phyloP scores from a whole-genome alignment of 2,888 invertebrate genomes.

The Ochlodes sylvanus region DNA sequence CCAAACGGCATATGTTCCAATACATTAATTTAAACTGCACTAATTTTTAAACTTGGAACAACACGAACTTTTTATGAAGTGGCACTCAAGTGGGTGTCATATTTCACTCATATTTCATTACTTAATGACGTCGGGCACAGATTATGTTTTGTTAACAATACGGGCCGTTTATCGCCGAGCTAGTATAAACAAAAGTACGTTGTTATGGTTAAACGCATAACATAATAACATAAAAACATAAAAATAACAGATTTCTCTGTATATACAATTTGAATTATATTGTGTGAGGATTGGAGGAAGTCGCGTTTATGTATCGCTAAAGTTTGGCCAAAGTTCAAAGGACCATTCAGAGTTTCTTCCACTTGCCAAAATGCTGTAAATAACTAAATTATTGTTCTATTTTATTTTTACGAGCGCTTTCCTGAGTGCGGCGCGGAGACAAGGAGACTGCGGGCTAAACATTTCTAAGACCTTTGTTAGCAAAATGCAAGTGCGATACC shows the following conservation, averaged over 20 bases:
- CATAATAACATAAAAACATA: no score
- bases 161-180: no score
- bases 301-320: slow-evolving; percentile 7
- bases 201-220: not conserved
- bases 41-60: no score
- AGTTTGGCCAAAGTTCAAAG: slow-evolving; percentile 15
- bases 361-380: slow-evolving; percentile 15
- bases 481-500: not conserved
- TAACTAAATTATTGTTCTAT: slow-evolving; percentile 15
- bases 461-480: not conserved
- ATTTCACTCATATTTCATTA: no score
- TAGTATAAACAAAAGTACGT: no score
- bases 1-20: no score
- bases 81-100: no score
- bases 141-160: no score
- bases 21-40: no score
- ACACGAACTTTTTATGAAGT: no score
- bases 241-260: not conserved
- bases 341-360: slow-evolving; percentile 12
- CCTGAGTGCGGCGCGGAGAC: not conserved
- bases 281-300: slow-evolving; percentile 12
- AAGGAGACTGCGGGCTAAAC: not conserved
- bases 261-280: slow-evolving; percentile 9
- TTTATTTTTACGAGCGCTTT: slow-evolving; percentile 12
- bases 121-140: no score